Conservation (phyloP, 2,113 vertebrate genomes). For the Eublepharis macularius region DNA sequence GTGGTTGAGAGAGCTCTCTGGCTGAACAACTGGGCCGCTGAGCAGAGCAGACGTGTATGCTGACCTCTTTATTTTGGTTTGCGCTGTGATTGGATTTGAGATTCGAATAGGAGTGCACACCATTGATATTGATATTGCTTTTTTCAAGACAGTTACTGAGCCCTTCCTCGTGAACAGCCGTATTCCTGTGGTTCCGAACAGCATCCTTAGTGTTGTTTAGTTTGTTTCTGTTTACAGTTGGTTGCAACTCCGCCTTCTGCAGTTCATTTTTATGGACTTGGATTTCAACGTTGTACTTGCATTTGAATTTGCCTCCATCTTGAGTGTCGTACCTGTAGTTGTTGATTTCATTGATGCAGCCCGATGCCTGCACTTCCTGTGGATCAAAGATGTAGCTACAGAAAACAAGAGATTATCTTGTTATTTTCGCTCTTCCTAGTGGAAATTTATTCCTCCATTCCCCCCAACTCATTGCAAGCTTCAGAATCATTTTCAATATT, state of each 20-base stretch:
- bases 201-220: constrained; percentile 10
- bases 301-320: constrained; percentile 51
- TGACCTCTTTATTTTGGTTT: constrained; percentile 22
- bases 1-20: background rate
- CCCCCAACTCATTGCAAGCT: background rate
- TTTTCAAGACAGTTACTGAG: constrained; percentile 17
- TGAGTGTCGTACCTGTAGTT: constrained; percentile 63
- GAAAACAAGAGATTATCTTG: constrained; percentile 21
- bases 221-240: constrained; percentile 20
- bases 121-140: constrained; percentile 40
- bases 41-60: constrained; percentile 9
- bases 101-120: constrained; percentile 32
- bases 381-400: constrained; percentile 77
- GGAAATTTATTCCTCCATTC: background rate
- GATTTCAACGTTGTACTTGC: constrained; percentile 37
- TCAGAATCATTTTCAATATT: background rate
- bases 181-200: background rate
- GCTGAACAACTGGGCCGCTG: constrained; percentile 13
- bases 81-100: background rate
- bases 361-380: constrained; percentile 65
- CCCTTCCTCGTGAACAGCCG: background rate
- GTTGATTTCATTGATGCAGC: constrained; percentile 67
- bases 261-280: constrained; percentile 40
- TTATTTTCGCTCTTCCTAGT: constrained; percentile 16
- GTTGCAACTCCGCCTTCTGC: constrained; percentile 24